Conservation (phyloP, 1,140 invertebrate species). For the Tyrophagus putrescentiae region DNA sequence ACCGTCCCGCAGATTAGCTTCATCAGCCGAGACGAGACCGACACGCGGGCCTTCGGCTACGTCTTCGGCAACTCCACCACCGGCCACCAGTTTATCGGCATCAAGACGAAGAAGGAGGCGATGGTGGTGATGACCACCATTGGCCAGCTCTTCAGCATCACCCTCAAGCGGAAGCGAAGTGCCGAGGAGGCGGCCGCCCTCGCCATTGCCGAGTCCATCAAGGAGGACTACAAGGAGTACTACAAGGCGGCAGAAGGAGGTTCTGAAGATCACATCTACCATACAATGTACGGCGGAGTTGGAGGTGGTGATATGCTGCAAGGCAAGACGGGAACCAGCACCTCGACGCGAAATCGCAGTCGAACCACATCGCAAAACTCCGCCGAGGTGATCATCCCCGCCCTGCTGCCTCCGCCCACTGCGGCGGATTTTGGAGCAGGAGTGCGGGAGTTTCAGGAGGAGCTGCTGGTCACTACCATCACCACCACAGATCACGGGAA, state of each 20-base stretch:
- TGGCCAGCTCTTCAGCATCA: slow-evolving; percentile 11
- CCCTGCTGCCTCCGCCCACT: slow-evolving; percentile 7
- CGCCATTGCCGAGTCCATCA: background rate
- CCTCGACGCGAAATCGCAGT: background rate
- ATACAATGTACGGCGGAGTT: no score
- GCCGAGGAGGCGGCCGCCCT: slow-evolving; percentile 2
- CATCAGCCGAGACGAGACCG: slow-evolving; percentile 92
- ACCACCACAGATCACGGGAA: background rate
- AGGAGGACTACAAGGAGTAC: no score
- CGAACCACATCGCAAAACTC: background rate
- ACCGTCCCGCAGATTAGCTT: slow-evolving; percentile 97
- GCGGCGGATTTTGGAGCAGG: no score
- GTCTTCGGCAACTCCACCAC: slow-evolving; percentile 91
- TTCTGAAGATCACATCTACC: no score
- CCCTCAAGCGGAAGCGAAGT: slow-evolving; percentile 13
- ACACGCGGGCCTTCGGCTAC: slow-evolving; percentile 91
- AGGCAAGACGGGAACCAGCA: no score
- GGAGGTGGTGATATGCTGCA: no score
- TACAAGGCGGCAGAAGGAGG: no score
- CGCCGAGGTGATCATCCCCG: slow-evolving; percentile 1
- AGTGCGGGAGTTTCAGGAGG: no score
- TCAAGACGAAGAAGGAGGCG: slow-evolving; percentile 39
- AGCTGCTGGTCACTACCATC: no score
- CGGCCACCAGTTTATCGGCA: slow-evolving; percentile 91
- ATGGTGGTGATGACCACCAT: slow-evolving; percentile 16